Evolutionary conservation across 37 sponge, comb jelly and placozoan species (phyloP), one percentile per base, ranked within the genome.

Genomic region (Beroe forskalii): DNA sequence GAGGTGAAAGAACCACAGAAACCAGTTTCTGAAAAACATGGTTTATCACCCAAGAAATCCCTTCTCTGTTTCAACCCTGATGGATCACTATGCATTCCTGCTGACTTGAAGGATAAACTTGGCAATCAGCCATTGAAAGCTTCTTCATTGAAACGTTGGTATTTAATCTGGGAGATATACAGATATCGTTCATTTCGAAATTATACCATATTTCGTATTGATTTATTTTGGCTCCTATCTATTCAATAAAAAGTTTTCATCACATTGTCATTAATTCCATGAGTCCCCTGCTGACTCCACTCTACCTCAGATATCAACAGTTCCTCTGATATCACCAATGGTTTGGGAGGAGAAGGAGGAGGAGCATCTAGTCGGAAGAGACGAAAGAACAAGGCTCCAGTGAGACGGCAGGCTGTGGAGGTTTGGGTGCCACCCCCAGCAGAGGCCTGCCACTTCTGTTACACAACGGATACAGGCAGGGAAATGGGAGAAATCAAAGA

Each of bases 371-470:
- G 55, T 48, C 6, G 72, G 32, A 69, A 69, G 72, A 27, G 72
- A 2, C 27, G 32, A 33, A 69, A 69, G 38, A 69, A 69, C 38
- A 31, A 69, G 27, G 72, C 19, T 33, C 72, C 72, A 69, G 38
- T 32, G 35, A 48, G 12, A 12, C 6, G 12, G 12, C 55, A 6
- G 55, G 12, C 55, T 12, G 55, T 48, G 12, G 12, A 48, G 12
- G 19, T 17, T 9, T 80, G 86, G 86, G 55, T 44, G 2, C 86
- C 86, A 42, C 55, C 86, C 27, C 55, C 55, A n/a, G 40, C 40
- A 25, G 86, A 27, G 8, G 39, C 48, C 30, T 80, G 86, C 27
- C 44, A 80, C 28, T 80, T 80, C 55, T 80, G 86, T 80, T 80
- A 80, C 48, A 80, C 86, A n/a, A 43, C 28, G 19, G 86, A 80